Evolutionary conservation across 2,113 vertebrate genomes (phyloP).

Genomic region (Promerops cafer): DNA sequence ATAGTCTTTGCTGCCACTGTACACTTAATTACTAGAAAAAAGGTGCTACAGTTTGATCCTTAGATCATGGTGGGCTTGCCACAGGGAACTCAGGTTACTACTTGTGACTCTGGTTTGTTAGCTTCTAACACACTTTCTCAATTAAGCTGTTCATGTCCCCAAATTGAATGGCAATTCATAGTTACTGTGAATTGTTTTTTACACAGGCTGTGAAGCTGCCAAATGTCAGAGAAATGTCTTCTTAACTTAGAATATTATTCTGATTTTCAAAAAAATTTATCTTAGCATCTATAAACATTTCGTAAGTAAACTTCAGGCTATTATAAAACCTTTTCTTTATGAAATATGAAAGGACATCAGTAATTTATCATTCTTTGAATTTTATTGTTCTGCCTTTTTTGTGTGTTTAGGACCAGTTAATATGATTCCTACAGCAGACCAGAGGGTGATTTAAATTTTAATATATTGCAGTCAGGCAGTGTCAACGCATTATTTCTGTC

Average conservation of each 20-base stretch:
- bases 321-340: slow-evolving; percentile 34
- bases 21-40: not conserved
- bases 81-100: not conserved
- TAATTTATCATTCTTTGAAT: slow-evolving; percentile 53
- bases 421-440: slow-evolving; percentile 53
- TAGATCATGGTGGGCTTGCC: not conserved
- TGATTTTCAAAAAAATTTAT: slow-evolving; percentile 14
- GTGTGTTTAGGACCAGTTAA: slow-evolving; percentile 67
- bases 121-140: not conserved
- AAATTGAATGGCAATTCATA: slow-evolving; percentile 10
- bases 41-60: not conserved
- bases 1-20: not conserved
- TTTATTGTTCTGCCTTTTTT: slow-evolving; percentile 60
- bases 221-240: slow-evolving; percentile 21
- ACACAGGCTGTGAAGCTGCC: slow-evolving; percentile 24
- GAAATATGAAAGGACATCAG: slow-evolving; percentile 27
- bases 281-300: slow-evolving; percentile 35
- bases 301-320: slow-evolving; percentile 25
- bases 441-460: slow-evolving; percentile 73
- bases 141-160: slow-evolving; percentile 28
- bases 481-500: slow-evolving; percentile 52
- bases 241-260: slow-evolving; percentile 4
- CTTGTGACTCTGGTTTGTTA: not conserved
- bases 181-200: slow-evolving; percentile 47
- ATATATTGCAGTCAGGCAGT: slow-evolving; percentile 61